Conservation (phyloP, 2,888 invertebrate genomes). For the Sepioteuthis lessoniana region DNA sequence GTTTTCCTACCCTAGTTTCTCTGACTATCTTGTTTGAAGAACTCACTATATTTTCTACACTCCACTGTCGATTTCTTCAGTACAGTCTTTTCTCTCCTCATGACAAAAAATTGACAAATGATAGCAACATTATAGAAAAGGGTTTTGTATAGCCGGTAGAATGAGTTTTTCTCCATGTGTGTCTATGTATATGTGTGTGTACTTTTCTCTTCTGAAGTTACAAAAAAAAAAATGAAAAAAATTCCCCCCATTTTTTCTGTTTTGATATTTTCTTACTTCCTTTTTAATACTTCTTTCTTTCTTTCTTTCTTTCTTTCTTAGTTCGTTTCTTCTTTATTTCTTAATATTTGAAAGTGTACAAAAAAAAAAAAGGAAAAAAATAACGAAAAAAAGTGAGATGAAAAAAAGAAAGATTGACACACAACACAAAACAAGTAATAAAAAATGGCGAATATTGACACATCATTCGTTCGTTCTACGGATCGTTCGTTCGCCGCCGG, state of each 20-base stretch:
- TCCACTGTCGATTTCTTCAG: background rate
- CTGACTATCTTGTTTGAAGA: background rate
- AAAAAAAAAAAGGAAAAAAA: background rate
- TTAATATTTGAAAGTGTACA: background rate
- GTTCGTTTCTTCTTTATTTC: background rate
- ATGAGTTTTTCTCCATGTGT: background rate
- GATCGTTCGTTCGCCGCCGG: background rate
- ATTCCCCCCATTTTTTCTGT: no score
- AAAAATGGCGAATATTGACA: constrained; percentile 23
- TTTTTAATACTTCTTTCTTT: no score
- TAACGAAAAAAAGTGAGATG: no score
- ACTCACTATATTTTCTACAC: background rate
- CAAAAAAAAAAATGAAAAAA: background rate
- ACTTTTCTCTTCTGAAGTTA: background rate
- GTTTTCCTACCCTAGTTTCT: background rate
- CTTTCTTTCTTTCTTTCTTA: no score
- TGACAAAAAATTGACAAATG: constrained; percentile 10
- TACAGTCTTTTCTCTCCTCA: background rate
- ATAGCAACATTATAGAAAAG: background rate
- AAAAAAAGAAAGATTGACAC: background rate
- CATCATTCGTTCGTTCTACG: background rate
- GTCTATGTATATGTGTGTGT: background rate
- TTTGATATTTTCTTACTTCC: no score
- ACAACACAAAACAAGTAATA: background rate
- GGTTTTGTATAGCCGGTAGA: background rate